Evolutionary conservation across 2,888 invertebrate genomes (phyloP), one percentile per base, ranked within the genome.

Genomic region (Dasypolia templi): DNA sequence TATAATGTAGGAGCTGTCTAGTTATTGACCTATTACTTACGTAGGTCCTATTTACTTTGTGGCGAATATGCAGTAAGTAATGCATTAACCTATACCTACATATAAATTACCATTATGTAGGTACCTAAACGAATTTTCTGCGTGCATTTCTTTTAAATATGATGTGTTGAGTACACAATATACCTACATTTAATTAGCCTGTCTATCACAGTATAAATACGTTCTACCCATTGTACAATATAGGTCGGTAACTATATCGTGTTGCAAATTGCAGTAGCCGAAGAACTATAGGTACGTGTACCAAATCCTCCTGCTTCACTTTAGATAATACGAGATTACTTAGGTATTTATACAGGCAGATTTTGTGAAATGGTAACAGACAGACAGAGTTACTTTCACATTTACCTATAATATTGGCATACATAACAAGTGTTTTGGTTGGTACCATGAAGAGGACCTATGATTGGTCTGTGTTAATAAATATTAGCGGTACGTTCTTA

Each of bases 131-230:
- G 14, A 22, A 9, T 22, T 26, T 44, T 44, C 22, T 22, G 26
- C 14, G 19, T 26, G 42, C 26, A 19, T 42, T 26, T 26, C 19
- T 26, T 3, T 61, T 39, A 39, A 26, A 14, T 35, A 61, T n/a
- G 5, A 19, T 39, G 19, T 39, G 39, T 39, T 39, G 5, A 59
- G n/a, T 39, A 39, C 5, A n/a, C 6, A 42, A 19, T 42, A 19
- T 7, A 62, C 42, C 42, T 62, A 42, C 26, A 61, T 62, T 62
- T 26, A 42, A 62, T 62, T 42, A 26, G 61, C 42, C 11, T 26
- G 19, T 42, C 11, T 17, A 59, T 35, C n/a, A 35, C 39, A 39
- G 35, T 35, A 42, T 35, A 35, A 59, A n/a, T 51, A n/a, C n/a
- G 11, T 55, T 9, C 26, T 53, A 53, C 53, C 6, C 53, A 53